phyloP scores from a whole-genome alignment of 2,888 invertebrate species.

The Epinotia ramella region DNA sequence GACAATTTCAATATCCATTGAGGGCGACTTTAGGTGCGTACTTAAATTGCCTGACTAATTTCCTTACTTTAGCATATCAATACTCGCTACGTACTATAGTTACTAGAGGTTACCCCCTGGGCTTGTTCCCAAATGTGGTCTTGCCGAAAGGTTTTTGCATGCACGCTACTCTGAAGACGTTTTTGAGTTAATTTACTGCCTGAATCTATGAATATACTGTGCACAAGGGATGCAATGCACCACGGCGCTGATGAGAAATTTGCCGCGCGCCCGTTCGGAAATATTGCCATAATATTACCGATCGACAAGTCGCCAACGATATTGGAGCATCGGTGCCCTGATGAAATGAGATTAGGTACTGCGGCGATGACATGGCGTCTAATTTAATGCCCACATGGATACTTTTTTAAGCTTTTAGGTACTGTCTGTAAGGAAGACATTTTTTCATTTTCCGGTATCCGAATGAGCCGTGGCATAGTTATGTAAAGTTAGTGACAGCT shows the following conservation, averaged over 20 bases:
- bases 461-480: too few relatives aligned
- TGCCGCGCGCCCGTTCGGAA: conserved; percentile 72
- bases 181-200: not conserved
- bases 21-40: too few relatives aligned
- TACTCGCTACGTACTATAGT: too few relatives aligned
- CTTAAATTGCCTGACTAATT: not conserved
- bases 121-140: too few relatives aligned
- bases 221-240: conserved; percentile 19
- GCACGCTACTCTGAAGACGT: not conserved
- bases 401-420: not conserved
- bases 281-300: conserved; percentile 55
- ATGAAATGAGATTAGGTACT: conserved; percentile 29
- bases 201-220: not conserved
- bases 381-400: not conserved
- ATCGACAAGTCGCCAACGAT: conserved; percentile 30
- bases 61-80: too few relatives aligned
- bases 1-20: too few relatives aligned
- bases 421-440: not conserved
- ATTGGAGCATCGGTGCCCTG: conserved; percentile 10
- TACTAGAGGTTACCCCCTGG: too few relatives aligned
- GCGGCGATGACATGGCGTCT: conserved; percentile 32
- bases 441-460: too few relatives aligned
- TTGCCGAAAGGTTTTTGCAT: not conserved
- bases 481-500: too few relatives aligned
- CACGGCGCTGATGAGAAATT: conserved; percentile 72